Base-by-base conservation (phyloP, 2,888 invertebrate genomes). In the Hedya salicella region DNA sequence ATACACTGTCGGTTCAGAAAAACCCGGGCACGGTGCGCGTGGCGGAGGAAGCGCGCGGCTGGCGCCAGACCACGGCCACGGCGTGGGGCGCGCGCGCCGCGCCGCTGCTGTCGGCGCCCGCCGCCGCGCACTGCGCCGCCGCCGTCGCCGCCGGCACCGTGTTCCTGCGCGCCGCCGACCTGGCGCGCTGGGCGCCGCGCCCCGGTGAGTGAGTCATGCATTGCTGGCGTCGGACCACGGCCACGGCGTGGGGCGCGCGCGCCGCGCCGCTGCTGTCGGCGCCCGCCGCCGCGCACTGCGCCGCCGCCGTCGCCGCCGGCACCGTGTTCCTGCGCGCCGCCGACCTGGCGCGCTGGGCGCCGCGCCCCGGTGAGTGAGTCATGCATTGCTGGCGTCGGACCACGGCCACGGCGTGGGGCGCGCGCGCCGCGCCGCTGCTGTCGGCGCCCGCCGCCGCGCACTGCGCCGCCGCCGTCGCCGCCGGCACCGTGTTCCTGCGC, bases 1-100 rank as follows among this genome's bases (percentile, higher is more conserved):
- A n/a, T n/a, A n/a, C n/a, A n/a, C 11, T 49, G 30, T 39, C 57
- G 61, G 48, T 69, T 3, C 61, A 93, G 89, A 94, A 94, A 92
- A 97, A 97, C 89, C 97, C 97, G 3, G 96, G 96, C 67, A 97
- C 97, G 14, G 95, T 98, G 44, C 94, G 98, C 36, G 95, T 95
- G 0, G 97, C 98, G 0, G 98, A 98, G 82, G 98, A 98, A 78
- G 97, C 98, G 79, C 94, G 95, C 72, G 97, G 97, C 2, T 95
- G 96, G 81, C 95, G 96, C 54, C 96, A 96, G 81, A 95, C 95
- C 72, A 96, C 96, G 3, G 95, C 98, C 93, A 97, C 97, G 74
- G 95, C 97, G 61, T 3, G 44, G 8, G 57, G 57, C 44, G 57
- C 57, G 17, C 57, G 57, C 19, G 57, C 57, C 8, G 17, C 32